Base-by-base conservation (phyloP, 2,797 vertebrate genomes). In the Xiphorhynchus erythropygius region DNA sequence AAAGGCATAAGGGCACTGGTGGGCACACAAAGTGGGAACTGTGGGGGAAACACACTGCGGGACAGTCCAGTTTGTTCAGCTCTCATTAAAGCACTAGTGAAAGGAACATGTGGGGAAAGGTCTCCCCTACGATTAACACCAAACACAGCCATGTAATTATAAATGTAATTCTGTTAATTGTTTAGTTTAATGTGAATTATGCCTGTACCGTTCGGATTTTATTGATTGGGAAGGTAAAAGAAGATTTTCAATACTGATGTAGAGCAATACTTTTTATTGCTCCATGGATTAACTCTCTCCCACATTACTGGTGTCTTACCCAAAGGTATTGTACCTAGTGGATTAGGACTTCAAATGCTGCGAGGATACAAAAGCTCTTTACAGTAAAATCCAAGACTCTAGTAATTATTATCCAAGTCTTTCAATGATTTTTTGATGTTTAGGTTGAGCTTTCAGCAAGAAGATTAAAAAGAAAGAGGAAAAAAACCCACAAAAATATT, bases 281-380 rank as follows among this genome's bases (percentile, higher is more conserved):
- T 96, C 76, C 89, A 35, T 94, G 96, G 94, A 95, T 97, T 97
- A 96, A 86, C 32, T 76, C 82, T 80, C 67, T 91, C 94, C 89
- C 88, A 87, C 33, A 55, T 86, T 82, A 37, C 81, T 68, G 19
- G 59, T 87, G 85, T 76, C 44, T 85, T 94, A 92, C 90, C 59
- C 94, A 89, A 67, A 92, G 60, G 68, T 94, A 93, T 92, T 97
- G 90, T 95, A 97, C 82, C 93, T 96, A 94, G 76, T 97, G 90
- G 96, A 98, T 97, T 97, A 97, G 86, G 96, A 93, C 95, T 97
- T 98, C 96, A 97, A 97, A 97, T 97, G 70, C 65, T 92, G 67
- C 3, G 42, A 87, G 96, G 81, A 95, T 81, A 97, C 81, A 97
- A 97, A 97, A 96, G 88, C 62, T 52, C 91, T 97, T 97, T 92